Percentiles rank a stretch among this genome's conserved stretches.
phyloP scores from a whole-genome alignment of 2,797 vertebrate genomes.

The Amphiprion clarkii region DNA sequence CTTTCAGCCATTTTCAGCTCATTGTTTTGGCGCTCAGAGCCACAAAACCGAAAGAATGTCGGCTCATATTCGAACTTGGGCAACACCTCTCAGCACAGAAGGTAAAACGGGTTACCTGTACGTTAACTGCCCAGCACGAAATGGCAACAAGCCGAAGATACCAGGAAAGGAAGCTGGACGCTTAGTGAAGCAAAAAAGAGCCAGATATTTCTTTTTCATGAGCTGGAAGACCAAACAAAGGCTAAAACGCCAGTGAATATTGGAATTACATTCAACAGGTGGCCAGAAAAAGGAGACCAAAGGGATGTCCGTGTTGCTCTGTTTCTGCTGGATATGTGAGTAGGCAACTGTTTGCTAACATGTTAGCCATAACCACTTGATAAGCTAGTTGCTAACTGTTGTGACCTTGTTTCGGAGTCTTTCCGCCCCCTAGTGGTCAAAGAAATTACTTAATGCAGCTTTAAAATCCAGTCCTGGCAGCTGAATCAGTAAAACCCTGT shows the following conservation, averaged over 20 bases:
- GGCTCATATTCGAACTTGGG: background rate
- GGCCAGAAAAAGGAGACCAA: constrained; percentile 84
- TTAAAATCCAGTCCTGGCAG: constrained; percentile 76
- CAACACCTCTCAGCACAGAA: constrained; percentile 5
- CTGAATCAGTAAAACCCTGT: constrained; percentile 63
- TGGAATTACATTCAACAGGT: constrained; percentile 85
- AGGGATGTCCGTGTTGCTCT: constrained; percentile 85
- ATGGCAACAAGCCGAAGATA: constrained; percentile 38
- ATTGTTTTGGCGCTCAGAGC: constrained; percentile 47
- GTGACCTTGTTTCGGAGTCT: constrained; percentile 81
- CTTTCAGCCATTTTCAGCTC: constrained; percentile 34
- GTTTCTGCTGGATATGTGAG: constrained; percentile 86
- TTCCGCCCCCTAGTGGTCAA: constrained; percentile 84
- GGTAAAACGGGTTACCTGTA: constrained; percentile 29
- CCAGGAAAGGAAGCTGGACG: constrained; percentile 34
- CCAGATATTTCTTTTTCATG: constrained; percentile 32
- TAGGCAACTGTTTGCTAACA: constrained; percentile 84
- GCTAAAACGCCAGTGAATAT: constrained; percentile 81
- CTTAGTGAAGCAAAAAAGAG: constrained; percentile 31
- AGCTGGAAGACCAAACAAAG: constrained; percentile 56
- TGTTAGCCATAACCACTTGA: constrained; percentile 79
- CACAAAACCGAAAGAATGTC: constrained; percentile 43
- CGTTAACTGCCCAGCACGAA: constrained; percentile 18
- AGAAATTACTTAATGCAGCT: constrained; percentile 73
- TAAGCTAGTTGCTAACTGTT: constrained; percentile 80